Evolutionary conservation across 2,113 vertebrate genomes (phyloP), one percentile per base, ranked within the genome.

Genomic region (Apus apus): DNA sequence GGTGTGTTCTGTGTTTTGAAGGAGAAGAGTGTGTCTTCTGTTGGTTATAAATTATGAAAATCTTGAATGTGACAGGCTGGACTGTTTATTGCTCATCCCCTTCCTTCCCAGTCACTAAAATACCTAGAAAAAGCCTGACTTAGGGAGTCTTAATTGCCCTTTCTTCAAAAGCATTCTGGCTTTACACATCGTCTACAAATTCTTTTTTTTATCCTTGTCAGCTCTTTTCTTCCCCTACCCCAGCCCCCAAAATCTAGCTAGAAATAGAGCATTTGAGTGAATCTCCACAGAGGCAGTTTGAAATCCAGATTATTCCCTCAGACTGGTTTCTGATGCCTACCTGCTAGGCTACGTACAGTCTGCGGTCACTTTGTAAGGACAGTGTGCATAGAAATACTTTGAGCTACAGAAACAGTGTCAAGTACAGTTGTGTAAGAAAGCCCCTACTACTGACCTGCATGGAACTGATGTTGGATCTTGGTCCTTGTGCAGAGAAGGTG

Each of bases 401-500:
- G 51, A 74, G 53, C 60, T 84, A 14, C 48, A 54, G 50, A 30
- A 83, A 16, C 34, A 57, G 22, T 8, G 7, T 53, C 34, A 29
- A 74, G 71, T 43, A 61, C 13, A 66, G 60, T 32, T 68, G 61
- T 83, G 23, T 85, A 43, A 72, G 71, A 53, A 93, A 92, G 10
- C 21, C 30, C 0, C 0, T 48, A 8, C 6, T 57, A 2, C 60
- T 71, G 1, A 1, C n/a, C 46, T 76, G 53, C 11, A 2, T 70
- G 66, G 76, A 89, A 26, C 56, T 32, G 50, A 15, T 45, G 87
- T 45, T 66, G 86, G 57, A 57, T 68, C 25, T 71, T 71, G 71
- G 50, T 67, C 30, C 19, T 83, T 38, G 19, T 48, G 61, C 71
- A 82, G 80, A 66, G 66, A 62, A 79, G 15, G 11, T 8, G 0